Evolutionary conservation across 2,888 invertebrate genomes (phyloP).

Genomic region (Microdon myrmicae): DNA sequence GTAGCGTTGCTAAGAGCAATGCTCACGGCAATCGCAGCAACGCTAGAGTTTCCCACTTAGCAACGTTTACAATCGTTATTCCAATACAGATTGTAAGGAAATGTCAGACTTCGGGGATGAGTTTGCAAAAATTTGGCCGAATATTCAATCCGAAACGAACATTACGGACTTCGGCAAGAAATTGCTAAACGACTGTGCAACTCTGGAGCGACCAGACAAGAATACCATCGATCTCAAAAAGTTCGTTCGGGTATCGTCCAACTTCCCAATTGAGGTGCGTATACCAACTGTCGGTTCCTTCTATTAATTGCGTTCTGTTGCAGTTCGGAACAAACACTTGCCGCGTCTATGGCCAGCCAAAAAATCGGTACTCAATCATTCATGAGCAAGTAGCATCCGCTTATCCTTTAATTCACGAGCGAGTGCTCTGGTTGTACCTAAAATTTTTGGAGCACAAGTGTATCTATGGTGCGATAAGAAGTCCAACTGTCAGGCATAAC

Average conservation of each 20-base stretch:
- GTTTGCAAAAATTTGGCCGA: constrained; percentile 58
- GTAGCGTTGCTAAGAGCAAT: too few species aligned
- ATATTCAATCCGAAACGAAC: constrained; percentile 25
- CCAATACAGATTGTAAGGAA: constrained; percentile 1
- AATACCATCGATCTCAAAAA: constrained; percentile 47
- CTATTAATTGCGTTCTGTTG: background rate
- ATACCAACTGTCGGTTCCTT: background rate
- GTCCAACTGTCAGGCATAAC: too few species aligned
- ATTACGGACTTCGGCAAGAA: constrained; percentile 55
- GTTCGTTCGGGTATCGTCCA: constrained; percentile 55
- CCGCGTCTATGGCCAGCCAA: constrained; percentile 58
- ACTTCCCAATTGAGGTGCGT: constrained; percentile 59
- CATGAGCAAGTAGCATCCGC: constrained; percentile 68
- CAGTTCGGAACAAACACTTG: constrained; percentile 64
- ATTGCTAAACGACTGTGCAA: constrained; percentile 55
- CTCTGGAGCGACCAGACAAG: constrained; percentile 51
- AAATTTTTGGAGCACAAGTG: constrained; percentile 74
- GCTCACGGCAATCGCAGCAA: too few species aligned
- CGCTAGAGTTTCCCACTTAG: too few species aligned
- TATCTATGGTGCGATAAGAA: constrained; percentile 57
- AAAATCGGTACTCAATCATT: constrained; percentile 56
- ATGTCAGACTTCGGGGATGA: constrained; percentile 60
- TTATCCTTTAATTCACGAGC: constrained; percentile 77
- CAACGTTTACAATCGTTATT: too few species aligned
- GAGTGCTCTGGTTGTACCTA: constrained; percentile 72